Conservation (phyloP, 1,140 invertebrate genomes). For the Orchesella cincta region DNA sequence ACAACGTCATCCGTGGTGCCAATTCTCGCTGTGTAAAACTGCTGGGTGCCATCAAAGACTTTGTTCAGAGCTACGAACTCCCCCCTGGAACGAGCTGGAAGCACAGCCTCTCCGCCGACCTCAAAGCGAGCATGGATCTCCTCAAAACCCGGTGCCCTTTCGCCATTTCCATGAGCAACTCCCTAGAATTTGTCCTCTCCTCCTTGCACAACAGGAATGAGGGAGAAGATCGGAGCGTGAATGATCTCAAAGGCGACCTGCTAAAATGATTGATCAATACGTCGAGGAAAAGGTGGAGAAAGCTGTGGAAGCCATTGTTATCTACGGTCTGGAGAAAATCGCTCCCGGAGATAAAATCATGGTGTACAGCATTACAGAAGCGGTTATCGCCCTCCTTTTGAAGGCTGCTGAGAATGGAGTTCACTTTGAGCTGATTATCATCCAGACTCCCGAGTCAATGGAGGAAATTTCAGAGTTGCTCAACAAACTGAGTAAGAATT, state of each 20-base stretch:
- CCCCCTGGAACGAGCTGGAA: background rate
- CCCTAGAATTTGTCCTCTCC: background rate
- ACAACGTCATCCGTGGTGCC: background rate
- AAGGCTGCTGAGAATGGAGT: background rate
- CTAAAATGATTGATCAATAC: conserved; percentile 75
- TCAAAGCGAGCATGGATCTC: background rate
- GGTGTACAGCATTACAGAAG: conserved; percentile 80
- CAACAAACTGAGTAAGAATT: conserved; percentile 32
- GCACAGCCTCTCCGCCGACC: background rate
- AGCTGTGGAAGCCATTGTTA: conserved; percentile 79
- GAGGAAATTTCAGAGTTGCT: conserved; percentile 23
- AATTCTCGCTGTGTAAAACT: background rate
- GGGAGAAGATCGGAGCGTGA: background rate
- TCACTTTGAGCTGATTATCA: background rate
- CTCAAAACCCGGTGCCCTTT: background rate
- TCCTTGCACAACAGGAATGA: background rate
- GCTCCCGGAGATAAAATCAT: conserved; percentile 80
- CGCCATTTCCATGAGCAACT: background rate
- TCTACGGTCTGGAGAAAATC: conserved; percentile 78
- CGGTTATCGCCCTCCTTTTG: background rate
- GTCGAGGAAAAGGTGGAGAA: conserved; percentile 80
- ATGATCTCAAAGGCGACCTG: conserved; percentile 65
- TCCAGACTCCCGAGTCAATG: background rate
- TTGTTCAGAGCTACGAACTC: background rate
- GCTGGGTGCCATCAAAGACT: background rate